phyloP scores from a whole-genome alignment of 2,113 vertebrate genomes.

The Peromyscus maniculatus region DNA sequence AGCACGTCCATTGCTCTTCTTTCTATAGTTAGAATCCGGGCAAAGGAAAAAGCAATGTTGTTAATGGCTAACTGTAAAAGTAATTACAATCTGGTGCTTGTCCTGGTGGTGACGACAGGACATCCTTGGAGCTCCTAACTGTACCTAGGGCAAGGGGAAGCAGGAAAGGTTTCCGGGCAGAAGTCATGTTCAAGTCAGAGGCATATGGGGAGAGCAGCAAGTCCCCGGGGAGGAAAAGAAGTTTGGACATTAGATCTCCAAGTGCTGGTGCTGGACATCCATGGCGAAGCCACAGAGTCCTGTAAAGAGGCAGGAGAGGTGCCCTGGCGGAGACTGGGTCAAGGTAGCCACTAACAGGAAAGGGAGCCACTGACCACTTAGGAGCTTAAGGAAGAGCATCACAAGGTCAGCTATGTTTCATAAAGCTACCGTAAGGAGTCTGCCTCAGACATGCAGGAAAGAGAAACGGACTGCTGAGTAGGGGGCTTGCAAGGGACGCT shows the following conservation, averaged over 20 bases:
- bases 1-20: neutral
- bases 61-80: neutral
- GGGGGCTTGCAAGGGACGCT: neutral
- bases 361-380: neutral
- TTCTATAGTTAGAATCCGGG: neutral
- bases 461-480: neutral
- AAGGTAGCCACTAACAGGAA: neutral
- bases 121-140: neutral
- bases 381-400: neutral
- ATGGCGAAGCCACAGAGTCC: neutral
- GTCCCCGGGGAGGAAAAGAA: neutral
- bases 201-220: neutral
- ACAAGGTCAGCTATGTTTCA: neutral
- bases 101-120: neutral
- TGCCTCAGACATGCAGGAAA: neutral
- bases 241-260: neutral
- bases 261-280: too few relatives aligned
- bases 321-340: accelerated
- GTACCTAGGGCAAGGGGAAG: neutral
- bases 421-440: neutral
- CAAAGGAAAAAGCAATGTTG: neutral
- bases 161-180: neutral
- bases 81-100: neutral
- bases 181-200: neutral
- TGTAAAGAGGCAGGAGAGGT: neutral